Evolutionary conservation across 2,888 invertebrate species (phyloP).

Genomic region (Sthenelais limicola): DNA sequence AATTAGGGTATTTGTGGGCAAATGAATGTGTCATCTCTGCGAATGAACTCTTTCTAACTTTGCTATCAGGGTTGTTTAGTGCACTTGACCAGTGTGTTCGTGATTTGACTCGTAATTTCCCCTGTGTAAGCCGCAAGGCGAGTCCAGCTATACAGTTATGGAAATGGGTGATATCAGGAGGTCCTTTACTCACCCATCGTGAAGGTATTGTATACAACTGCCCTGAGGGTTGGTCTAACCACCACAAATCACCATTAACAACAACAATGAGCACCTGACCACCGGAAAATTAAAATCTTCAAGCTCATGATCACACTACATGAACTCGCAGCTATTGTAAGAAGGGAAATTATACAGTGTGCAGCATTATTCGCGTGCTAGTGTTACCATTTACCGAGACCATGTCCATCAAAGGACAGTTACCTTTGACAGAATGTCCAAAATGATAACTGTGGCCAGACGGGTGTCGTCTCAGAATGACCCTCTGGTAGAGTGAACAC

Average conservation of each 20-base stretch:
- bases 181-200: constrained; percentile 16
- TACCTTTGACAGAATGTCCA: constrained; percentile 2
- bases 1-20: no score
- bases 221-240: neutral
- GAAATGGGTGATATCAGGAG: no score
- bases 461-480: constrained; percentile 19
- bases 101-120: no score
- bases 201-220: constrained; percentile 17
- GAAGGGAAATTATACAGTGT: no score
- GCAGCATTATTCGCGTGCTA: neutral
- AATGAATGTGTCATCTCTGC: no score
- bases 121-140: no score
- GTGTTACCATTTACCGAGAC: neutral
- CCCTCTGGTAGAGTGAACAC: constrained; percentile 21
- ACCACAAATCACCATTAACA: constrained; percentile 27
- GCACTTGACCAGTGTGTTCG: no score
- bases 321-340: no score
- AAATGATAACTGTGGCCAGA: constrained; percentile 21
- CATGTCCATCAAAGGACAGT: constrained; percentile 12
- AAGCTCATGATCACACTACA: constrained; percentile 11
- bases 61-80: no score
- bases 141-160: no score
- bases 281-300: neutral
- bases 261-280: no score
- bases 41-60: no score